Base-by-base conservation (phyloP, 2,888 invertebrate species). In the Xestobium rufovillosum region DNA sequence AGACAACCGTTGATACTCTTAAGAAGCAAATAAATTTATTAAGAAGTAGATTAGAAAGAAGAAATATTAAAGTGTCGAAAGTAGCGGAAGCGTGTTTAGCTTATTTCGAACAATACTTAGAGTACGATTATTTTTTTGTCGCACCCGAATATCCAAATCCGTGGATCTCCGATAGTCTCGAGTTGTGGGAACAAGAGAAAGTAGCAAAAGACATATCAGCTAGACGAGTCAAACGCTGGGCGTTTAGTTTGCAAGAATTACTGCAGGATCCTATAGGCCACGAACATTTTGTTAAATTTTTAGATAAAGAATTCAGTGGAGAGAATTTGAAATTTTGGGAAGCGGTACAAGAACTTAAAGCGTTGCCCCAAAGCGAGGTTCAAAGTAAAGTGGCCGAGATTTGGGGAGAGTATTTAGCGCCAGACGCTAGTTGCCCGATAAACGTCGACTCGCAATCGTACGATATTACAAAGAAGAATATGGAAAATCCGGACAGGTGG, bases 241-340 rank as follows among this genome's bases (percentile, higher is more conserved):
- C 89, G 10, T 97, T 98, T 68, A 87, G 90, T 53, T 78, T 98
- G 37, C 85, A 94, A 46, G 98, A 98, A 66, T 70, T 98, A 36
- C 71, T 98, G 4, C 83, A 84, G 49, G 98, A 98, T 73, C 80
- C 89, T n/a, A 79, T 92, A 9, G 98, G 98, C 2, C 74, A 87
- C 48, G 97, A 98, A 36, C 96, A 97, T 67, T 96, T 99, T 67
- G 83, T 86, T 44, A 83, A 81, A 60, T 98, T 98, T 68, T 76
- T 98, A 31, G 89, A 90, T 59, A 98, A 97, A 66, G 97, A 98
- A 69, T 98, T 97, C 67, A 95, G 95, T 56, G 92, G 91, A 30
- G 98, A 98, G 74, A 98, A 98, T 71, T 77, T 98, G 53, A 91
- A 91, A 60, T 96, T 96, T 71, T 95, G 92, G 89, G 81, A 94